Evolutionary conservation across 2,113 vertebrate species (phyloP).

Genomic region (Entelurus aequoreus): DNA sequence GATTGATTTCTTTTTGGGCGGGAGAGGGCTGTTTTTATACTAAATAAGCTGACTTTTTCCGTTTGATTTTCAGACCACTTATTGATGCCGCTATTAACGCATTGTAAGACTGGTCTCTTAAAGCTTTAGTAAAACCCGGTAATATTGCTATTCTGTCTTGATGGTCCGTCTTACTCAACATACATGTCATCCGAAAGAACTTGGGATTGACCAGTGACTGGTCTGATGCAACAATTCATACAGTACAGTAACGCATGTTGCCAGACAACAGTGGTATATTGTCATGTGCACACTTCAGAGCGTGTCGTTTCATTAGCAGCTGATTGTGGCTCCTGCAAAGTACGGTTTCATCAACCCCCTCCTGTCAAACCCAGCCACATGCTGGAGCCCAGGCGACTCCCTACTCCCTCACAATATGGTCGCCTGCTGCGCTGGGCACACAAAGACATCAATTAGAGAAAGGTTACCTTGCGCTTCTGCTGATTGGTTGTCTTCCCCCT

Average conservation of each 20-base stretch:
- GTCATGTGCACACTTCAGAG: slow-evolving; percentile 7
- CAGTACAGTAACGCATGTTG: not conserved
- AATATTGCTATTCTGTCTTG: too few relatives aligned
- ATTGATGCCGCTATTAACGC: too few relatives aligned
- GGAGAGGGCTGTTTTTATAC: too few relatives aligned
- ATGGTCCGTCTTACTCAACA: too few relatives aligned
- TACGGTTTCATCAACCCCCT: slow-evolving; percentile 51
- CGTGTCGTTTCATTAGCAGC: slow-evolving; percentile 17
- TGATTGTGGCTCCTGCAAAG: slow-evolving; percentile 45
- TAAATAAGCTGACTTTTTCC: too few relatives aligned
- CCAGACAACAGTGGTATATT: not conserved
- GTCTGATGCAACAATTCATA: too few relatives aligned
- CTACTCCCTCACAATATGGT: slow-evolving; percentile 56
- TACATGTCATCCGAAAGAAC: too few relatives aligned
- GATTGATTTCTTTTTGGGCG: too few relatives aligned
- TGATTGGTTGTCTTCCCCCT: slow-evolving; percentile 46
- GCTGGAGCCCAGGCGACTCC: slow-evolving; percentile 45
- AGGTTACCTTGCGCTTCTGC: slow-evolving; percentile 71
- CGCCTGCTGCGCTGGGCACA: slow-evolving; percentile 42
- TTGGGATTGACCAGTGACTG: too few relatives aligned
- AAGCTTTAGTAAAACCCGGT: too few relatives aligned
- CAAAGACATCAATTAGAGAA: slow-evolving; percentile 72
- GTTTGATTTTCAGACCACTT: too few relatives aligned
- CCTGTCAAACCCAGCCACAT: slow-evolving; percentile 36
- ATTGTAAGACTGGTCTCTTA: too few relatives aligned